Evolutionary conservation across 1,140 invertebrate species (phyloP), one percentile per base, ranked within the genome.

Genomic region (Magallana gigas): DNA sequence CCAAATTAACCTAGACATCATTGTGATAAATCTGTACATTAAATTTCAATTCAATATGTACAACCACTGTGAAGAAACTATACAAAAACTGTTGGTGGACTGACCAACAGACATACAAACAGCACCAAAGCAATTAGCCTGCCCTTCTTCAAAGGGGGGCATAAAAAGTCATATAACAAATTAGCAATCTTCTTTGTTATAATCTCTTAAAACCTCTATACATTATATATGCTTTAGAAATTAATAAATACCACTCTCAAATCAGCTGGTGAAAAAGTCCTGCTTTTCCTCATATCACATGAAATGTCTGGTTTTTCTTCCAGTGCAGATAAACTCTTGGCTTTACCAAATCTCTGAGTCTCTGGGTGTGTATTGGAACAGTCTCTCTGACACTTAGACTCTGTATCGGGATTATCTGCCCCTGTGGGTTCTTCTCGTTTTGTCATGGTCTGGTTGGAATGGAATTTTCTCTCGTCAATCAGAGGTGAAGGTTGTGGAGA

Each of bases 401-500:
- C 85, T 12, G 84, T 68, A 76, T 93, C 92, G 84, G 84, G 85
- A 83, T 91, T 89, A 88, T 92, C 91, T 89, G 91, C 91, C 80
- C 92, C 92, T 88, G 92, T 92, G 57, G 92, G 92, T 56, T 93
- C 92, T 80, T 91, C 89, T 62, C 92, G 29, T 71, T 90, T 91
- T 57, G 82, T 23, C 60, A 90, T 83, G 29, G 62, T 29, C 48
- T 87, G 57, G 36, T 48, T 12, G 18, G 83, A 23, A 3, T 87
- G 64, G 14, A 90, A 83, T 86, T 88, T 93, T 57, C 94, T 90
- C 76, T 94, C 92, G 83, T 94, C 93, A 23, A 93, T 93, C 57
- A 94, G 88, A 9, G 94, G 94, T 0, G 94, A 94, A 11, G 94
- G 91, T 85, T 94, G 91, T 0, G 93, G 93, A 29, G 94, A 94